Percentiles rank a stretch among this genome's conserved stretches.
Conservation (phyloP, 92 coral and sea anemone genomes). For the Parazoanthus darwini region DNA sequence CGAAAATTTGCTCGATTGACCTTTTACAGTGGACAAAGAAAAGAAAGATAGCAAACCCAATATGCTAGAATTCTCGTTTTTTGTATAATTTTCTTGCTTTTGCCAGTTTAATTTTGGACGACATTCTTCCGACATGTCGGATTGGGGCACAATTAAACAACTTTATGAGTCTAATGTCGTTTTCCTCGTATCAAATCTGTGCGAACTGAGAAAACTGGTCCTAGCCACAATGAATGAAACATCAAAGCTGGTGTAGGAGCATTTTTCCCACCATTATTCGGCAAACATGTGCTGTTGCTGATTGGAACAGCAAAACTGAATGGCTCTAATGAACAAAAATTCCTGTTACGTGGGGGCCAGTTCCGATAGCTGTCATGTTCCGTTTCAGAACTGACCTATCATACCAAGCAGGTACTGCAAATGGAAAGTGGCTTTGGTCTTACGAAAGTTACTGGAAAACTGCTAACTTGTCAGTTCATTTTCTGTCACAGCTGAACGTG, state of each 20-base stretch:
- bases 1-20: too few relatives aligned
- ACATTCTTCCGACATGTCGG: too few relatives aligned
- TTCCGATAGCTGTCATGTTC: not conserved
- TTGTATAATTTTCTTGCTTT: too few relatives aligned
- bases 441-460: not conserved
- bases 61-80: too few relatives aligned
- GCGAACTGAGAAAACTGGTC: too few relatives aligned
- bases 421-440: not conserved
- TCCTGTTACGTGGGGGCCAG: not conserved
- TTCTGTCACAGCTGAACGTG: slow-evolving; percentile 66
- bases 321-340: not conserved
- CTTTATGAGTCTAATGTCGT: not conserved
- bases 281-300: not conserved
- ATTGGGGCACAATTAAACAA: not conserved
- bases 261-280: not conserved
- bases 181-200: too few relatives aligned
- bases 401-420: not conserved
- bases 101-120: too few relatives aligned
- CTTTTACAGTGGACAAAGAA: too few relatives aligned
- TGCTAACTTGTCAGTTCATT: too few relatives aligned
- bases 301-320: not conserved
- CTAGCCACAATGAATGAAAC: too few relatives aligned
- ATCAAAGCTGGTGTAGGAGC: not conserved
- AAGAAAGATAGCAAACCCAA: too few relatives aligned
- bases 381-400: not conserved